phyloP scores from a whole-genome alignment of 1,140 invertebrate species.

The Drosophila ambigua region DNA sequence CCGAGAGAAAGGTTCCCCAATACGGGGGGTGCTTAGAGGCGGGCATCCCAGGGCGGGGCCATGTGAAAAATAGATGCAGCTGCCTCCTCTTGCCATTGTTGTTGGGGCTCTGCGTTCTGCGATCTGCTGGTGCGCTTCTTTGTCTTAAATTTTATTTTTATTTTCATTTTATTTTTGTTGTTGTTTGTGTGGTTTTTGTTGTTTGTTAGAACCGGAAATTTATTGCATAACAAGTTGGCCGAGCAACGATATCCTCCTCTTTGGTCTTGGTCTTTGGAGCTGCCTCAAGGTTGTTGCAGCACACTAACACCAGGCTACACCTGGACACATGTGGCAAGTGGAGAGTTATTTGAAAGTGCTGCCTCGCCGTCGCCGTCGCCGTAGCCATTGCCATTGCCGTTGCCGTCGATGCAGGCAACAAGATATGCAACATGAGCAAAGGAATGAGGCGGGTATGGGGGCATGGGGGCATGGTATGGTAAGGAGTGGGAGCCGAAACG shows the following conservation, averaged over 20 bases:
- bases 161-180: conserved; percentile 6
- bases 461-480: background rate
- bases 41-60: conserved; percentile 4
- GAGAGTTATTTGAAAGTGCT: conserved; percentile 57
- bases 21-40: too few species aligned
- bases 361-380: conserved; percentile 24
- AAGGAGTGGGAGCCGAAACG: conserved; percentile 16
- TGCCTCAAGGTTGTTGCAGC: conserved; percentile 70
- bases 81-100: conserved; percentile 26
- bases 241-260: conserved; percentile 56
- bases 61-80: conserved; percentile 44
- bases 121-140: conserved; percentile 3
- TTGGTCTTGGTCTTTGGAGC: conserved; percentile 16
- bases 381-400: background rate
- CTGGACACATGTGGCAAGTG: conserved; percentile 25
- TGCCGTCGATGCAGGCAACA: conserved; percentile 46
- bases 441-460: background rate
- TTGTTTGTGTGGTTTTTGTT: conserved; percentile 13
- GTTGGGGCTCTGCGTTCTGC: background rate
- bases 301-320: conserved; percentile 10
- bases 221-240: conserved; percentile 80
- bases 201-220: conserved; percentile 74
- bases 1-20: too few species aligned
- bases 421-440: conserved; percentile 40
- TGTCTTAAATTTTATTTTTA: background rate